Evolutionary conservation across 2,797 vertebrate species (phyloP), one percentile per base, ranked within the genome.

Genomic region (Poeciliopsis presidionis): DNA sequence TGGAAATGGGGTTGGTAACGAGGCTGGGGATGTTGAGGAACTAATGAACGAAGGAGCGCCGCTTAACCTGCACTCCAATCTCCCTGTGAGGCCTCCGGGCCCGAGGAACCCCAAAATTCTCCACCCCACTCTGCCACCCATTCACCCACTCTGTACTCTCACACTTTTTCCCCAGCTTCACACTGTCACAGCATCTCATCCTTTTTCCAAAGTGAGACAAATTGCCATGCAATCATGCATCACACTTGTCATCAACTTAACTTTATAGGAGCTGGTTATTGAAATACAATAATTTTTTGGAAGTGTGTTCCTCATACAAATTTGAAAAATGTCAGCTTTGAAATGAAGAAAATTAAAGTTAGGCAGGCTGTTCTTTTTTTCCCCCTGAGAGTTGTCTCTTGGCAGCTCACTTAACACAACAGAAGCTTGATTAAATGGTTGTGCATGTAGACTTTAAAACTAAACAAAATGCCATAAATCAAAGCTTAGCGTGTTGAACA

Each of bases 41-140:
- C 78, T 83, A 88, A 92, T 90, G 85, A 90, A 85, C 74, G 77
- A 83, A 87, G 84, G 84, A 89, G 89, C 79, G 86, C 85, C 86
- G 90, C 78, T 90, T 84, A 89, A 89, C 89, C 90, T 90, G 74
- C 82, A 72, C 88, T 87, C 84, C 77, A 70, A 84, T 88, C 82
- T 43, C 78, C 88, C 89, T 80, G 65, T 69, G 74, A 90, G 85
- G 79, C 86, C 67, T 70, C 67, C 25, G 5, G 41, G 41, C 41
- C 43, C 13, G 67, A 45, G 41, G 67, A 45, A 45, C 41, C 41
- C 67, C 41, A 7, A 28, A 70, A 28, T 28, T 45, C 75, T 74
- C 82, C 81, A 83, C 9, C 30, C 69, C 25, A 0, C 11, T 41
- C 39, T 43, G 4, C 41, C n/a, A 33, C n/a, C 11, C 6, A 22